Evolutionary conservation across 2,888 invertebrate species (phyloP), one percentile per base, ranked within the genome.

Genomic region (Cosmia pyralina): DNA sequence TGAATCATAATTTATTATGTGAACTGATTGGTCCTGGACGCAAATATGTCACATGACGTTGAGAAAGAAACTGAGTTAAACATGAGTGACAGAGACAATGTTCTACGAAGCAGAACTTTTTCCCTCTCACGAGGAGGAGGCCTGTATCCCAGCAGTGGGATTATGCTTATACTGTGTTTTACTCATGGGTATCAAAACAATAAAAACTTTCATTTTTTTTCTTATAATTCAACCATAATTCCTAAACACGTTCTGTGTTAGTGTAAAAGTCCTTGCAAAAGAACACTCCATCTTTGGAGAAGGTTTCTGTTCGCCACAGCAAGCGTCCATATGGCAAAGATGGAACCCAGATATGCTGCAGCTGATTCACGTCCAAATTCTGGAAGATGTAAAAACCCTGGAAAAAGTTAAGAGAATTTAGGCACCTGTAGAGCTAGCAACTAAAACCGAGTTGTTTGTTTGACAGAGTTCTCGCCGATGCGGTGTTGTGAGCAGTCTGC

Each of bases 271-370:
- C 79, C 3, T 62, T 62, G 28, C 75, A 75, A 11, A 7, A 0
- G 4, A 62, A 13, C 38, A 52, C 8, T 8, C 38, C 46, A 17
- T 6, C 44, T 1, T n/a, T 62, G 1, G 13, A 13, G 44, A 8
- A 80, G 7, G 15, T 3, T n/a, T 77, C 77, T 3, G 34, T 1
- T 38, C 59, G 63, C 63, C 73, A 79, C 41, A 38, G 0, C 13
- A 64, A 0, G 0, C 44, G 41, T 15, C 64, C 79, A 10, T 64
- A 79, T 0, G 53, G 44, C 52, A 64, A n/a, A 2, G 8, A 13
- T 5, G 63, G 34, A 15, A 59, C 64, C 76, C 77, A 77, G 0
- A 77, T 77, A 17, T 77, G 77, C 44, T 77, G 75, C 13, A 77
- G 3, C n/a, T 60, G 28, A 22, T 77, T 80, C 4, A 77, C 53